phyloP scores from a whole-genome alignment of 2,113 vertebrate genomes.

The Ochotona princeps region DNA sequence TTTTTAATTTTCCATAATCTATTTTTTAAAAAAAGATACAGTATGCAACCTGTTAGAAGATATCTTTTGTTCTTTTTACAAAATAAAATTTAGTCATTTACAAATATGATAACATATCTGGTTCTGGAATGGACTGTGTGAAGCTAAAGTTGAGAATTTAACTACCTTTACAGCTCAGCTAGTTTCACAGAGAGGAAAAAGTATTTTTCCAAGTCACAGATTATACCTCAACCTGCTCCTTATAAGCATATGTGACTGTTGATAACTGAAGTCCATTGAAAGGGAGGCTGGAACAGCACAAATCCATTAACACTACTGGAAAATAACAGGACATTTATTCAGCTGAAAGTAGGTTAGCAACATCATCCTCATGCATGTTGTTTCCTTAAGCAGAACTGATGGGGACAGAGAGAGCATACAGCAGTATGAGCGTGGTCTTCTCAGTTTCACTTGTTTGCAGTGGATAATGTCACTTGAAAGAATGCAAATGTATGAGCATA shows the following conservation, averaged over 20 bases:
- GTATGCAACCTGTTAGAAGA: slow-evolving; percentile 53
- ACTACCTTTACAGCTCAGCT: not conserved
- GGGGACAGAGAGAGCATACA: not conserved
- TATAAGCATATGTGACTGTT: not conserved
- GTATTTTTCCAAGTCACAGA: not conserved
- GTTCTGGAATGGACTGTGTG: not conserved
- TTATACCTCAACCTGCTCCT: not conserved
- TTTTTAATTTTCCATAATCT: not conserved
- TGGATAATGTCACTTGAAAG: slow-evolving; percentile 11
- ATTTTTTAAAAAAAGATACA: slow-evolving; percentile 26
- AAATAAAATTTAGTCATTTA: not conserved
- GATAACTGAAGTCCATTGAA: not conserved
- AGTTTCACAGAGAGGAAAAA: not conserved
- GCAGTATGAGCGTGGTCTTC: not conserved
- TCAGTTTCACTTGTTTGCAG: not conserved
- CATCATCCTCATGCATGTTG: not conserved
- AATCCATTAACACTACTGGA: not conserved
- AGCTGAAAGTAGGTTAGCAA: slow-evolving; percentile 14
- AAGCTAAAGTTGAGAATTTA: not conserved
- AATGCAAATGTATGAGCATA: slow-evolving; percentile 40
- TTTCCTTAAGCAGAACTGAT: slow-evolving; percentile 59
- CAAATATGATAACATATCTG: not conserved
- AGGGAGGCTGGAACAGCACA: not conserved
- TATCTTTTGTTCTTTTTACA: slow-evolving; percentile 5
- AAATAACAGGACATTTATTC: slow-evolving; percentile 25